Percentiles rank a stretch among this genome's conserved stretches.
Conservation (phyloP, 2,888 invertebrate species). For the Atrina japonica region DNA sequence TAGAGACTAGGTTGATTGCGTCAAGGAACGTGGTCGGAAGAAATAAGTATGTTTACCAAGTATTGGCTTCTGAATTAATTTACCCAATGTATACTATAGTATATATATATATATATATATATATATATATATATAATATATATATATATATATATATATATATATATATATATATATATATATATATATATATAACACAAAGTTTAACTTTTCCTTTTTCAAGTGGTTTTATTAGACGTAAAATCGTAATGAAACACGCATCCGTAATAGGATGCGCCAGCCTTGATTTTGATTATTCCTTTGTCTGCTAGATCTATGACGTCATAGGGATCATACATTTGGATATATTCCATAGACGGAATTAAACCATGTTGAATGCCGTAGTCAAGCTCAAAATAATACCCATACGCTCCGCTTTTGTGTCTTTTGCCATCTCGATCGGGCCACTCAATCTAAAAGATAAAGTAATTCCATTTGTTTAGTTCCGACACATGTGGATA, state of each 20-base stretch:
- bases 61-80: too few relatives aligned
- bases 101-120: too few relatives aligned
- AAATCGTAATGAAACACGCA: slow-evolving; percentile 66
- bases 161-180: too few relatives aligned
- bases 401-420: slow-evolving; percentile 56
- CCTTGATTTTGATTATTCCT: slow-evolving; percentile 64
- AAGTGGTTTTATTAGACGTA: slow-evolving; percentile 13
- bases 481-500: background rate
- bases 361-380: slow-evolving; percentile 62
- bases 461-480: too few relatives aligned
- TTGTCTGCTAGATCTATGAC: slow-evolving; percentile 52
- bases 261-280: slow-evolving; percentile 49
- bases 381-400: slow-evolving; percentile 72
- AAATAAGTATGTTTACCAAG: too few relatives aligned
- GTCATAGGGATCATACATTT: slow-evolving; percentile 68
- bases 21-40: too few relatives aligned
- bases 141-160: too few relatives aligned
- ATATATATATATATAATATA: too few relatives aligned
- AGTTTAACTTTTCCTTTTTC: background rate
- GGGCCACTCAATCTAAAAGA: slow-evolving; percentile 69
- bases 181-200: too few relatives aligned
- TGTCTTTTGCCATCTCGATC: slow-evolving; percentile 51
- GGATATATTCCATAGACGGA: slow-evolving; percentile 65
- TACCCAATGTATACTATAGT: too few relatives aligned
- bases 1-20: too few relatives aligned